Base-by-base conservation (phyloP, 2,888 invertebrate genomes). In the Sesia apiformis region DNA sequence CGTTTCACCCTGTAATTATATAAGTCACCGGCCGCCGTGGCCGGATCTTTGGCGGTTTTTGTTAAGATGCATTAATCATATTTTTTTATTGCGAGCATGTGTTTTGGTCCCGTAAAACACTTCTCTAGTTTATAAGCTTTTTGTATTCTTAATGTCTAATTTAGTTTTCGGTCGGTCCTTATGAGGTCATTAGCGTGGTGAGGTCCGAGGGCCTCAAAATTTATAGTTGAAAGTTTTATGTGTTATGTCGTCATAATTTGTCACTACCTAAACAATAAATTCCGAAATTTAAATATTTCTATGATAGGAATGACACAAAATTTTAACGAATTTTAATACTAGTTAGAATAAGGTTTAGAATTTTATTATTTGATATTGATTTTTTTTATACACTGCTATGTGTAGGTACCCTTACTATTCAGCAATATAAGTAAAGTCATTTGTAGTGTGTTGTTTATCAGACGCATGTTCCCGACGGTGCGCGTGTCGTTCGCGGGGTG, bases 401-500 rank as follows among this genome's bases (percentile, higher is more conserved):
- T 23, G 23, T 23, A 23, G 23, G 23, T 23, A 23, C 23, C 23
- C 23, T 23, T 23, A 23, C 23, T 23, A 23, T 23, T 23, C 2
- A 23, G 23, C 23, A 23, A 23, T 23, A 23, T 23, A 23, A 23
- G 23, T 23, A 23, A 23, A 23, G 1, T 23, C 1, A 23, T 23
- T 23, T 23, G 23, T 23, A 23, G 23, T 23, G 23, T 50, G 39
- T 40, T 50, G 39, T 60, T 60, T 72, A 56, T 85, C 91, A 98
- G 98, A 86, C 94, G 98, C 72, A 99, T 99, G 98, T 99, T 99
- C 86, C 98, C 98, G 63, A 98, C 98, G 63, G 94, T 98, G 70
- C 93, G 98, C 61, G 96, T 97, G 60, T 97, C 97, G 60, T 98
- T 99, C 91, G 94, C 94, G 65, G 96, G 96, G 2, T 92, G 94